These are phyloP conservation scores for Squalus acanthias DNA, from an alignment of 2,797 vertebrate species.

Conservation along the genomic window DNA sequence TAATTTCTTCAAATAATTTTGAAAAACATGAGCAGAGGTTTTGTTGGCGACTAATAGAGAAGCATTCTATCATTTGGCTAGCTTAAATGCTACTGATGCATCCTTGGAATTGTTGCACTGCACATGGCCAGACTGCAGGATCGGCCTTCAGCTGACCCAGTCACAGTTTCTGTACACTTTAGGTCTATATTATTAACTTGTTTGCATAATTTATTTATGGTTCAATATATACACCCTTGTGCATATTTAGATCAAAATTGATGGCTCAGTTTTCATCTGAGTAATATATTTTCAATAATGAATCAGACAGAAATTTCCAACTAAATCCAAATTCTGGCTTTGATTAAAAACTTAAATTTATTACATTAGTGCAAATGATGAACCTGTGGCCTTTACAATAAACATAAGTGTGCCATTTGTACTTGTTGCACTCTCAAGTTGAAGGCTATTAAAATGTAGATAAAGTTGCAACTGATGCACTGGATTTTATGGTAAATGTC, in stretches of 20 bases:
- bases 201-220: not conserved
- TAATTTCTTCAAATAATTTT: too few species aligned
- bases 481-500: not conserved
- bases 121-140: not conserved
- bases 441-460: not conserved
- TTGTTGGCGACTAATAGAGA: too few species aligned
- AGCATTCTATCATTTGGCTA: not conserved
- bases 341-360: not conserved
- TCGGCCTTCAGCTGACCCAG: not conserved
- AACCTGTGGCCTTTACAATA: not conserved
- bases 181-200: not conserved
- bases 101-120: not conserved
- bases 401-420: not conserved
- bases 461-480: not conserved
- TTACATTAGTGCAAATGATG: too few species aligned
- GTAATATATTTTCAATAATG: not conserved
- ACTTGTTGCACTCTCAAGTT: not conserved
- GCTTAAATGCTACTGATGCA: not conserved
- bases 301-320: not conserved
- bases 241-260: not conserved
- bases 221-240: not conserved
- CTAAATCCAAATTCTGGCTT: not conserved
- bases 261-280: too few species aligned
- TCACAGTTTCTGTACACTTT: not conserved
- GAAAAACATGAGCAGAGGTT: too few species aligned